A percentile compares a stretch with the other conserved stretches of the same genome.
phyloP scores from a whole-genome alignment of 2,113 vertebrate genomes.

The Pomatostomus ruficeps region DNA sequence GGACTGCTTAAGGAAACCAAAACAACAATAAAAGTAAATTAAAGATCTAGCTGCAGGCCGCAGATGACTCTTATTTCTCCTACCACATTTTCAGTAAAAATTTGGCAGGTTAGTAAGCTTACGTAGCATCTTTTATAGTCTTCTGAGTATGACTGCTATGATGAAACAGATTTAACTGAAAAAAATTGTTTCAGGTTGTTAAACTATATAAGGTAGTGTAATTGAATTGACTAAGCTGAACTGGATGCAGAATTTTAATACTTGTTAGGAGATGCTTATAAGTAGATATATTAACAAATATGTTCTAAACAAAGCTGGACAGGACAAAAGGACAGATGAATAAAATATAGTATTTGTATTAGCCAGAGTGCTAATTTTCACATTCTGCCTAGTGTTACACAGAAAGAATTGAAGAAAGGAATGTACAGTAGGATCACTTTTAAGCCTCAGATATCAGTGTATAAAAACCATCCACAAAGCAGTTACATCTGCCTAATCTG shows the following conservation, averaged over 20 bases:
- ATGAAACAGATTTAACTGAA: background rate
- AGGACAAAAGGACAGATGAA: background rate
- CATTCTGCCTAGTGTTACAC: background rate
- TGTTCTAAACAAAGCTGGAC: background rate
- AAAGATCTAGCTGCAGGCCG: background rate
- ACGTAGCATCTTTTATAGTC: background rate
- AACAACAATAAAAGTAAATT: slow-evolving; percentile 50
- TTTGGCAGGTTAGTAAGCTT: slow-evolving; percentile 20
- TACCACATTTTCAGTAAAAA: slow-evolving; percentile 24
- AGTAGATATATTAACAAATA: background rate
- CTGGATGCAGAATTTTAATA: background rate
- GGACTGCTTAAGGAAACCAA: slow-evolving; percentile 31
- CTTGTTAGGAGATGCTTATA: background rate
- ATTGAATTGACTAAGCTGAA: background rate
- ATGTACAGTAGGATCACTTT: background rate
- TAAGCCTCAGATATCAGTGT: background rate
- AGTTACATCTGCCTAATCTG: background rate
- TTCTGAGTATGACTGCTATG: background rate
- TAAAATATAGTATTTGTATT: background rate
- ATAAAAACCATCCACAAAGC: background rate
- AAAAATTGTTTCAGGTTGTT: background rate
- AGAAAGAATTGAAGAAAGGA: background rate
- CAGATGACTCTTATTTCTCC: slow-evolving; percentile 29
- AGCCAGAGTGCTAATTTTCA: background rate
- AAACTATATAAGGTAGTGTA: background rate